These are phyloP conservation scores for Hypercompe scribonia DNA, from an alignment of 2,888 invertebrate genomes.

Conservation along the genomic window DNA sequence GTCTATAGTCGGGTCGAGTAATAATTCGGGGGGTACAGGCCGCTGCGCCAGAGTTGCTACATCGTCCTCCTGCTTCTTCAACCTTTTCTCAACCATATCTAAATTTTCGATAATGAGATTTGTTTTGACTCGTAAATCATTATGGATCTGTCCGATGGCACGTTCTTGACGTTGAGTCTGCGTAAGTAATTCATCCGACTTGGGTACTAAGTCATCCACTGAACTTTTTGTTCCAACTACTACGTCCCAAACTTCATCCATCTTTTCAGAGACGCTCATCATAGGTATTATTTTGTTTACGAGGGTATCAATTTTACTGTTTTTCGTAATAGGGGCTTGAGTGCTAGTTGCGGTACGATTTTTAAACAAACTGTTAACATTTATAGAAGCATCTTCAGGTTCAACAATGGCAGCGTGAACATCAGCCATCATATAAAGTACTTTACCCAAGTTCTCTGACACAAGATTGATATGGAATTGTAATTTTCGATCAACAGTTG, in stretches of 20 bases:
- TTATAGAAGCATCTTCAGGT: conserved; percentile 87
- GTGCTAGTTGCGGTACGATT: conserved; percentile 87
- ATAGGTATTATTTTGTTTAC: conserved; percentile 94
- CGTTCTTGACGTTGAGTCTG: conserved; percentile 95
- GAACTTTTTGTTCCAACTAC: conserved; percentile 96
- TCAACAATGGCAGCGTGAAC: conserved; percentile 94
- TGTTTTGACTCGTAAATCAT: conserved; percentile 92
- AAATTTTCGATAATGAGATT: conserved; percentile 95
- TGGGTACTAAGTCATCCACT: conserved; percentile 94
- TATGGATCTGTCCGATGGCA: conserved; percentile 94
- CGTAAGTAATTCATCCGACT: conserved; percentile 93
- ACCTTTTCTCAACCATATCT: conserved; percentile 93
- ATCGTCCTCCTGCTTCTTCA: conserved; percentile 95
- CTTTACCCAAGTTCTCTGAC: conserved; percentile 93
- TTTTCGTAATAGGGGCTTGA: conserved; percentile 85
- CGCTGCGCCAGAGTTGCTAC: conserved; percentile 92
- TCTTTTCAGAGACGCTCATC: conserved; percentile 94
- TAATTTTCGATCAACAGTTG: conserved; percentile 92
- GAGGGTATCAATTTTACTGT: conserved; percentile 92
- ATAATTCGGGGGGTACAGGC: conserved; percentile 90
- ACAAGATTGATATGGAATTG: conserved; percentile 95
- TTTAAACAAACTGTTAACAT: conserved; percentile 81
- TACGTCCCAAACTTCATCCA: conserved; percentile 97
- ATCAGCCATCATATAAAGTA: conserved; percentile 92
- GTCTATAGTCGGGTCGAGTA: conserved; percentile 91